Evolutionary conservation across 2,888 invertebrate genomes (phyloP).

Genomic region (Lasioglossum pauxillum): DNA sequence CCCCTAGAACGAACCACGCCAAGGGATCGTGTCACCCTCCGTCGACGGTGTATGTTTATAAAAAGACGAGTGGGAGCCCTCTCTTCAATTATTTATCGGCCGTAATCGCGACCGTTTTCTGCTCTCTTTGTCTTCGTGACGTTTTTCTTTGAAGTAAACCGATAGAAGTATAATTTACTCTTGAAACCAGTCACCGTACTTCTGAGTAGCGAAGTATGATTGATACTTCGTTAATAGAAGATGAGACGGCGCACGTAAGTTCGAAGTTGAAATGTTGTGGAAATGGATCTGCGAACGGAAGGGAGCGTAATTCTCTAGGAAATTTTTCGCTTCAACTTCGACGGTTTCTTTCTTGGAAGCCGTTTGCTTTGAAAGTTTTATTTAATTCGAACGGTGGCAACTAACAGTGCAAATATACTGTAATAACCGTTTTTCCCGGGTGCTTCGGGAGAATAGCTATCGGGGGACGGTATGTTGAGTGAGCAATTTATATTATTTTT

Average conservation of each 20-base stretch:
- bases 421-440: not conserved
- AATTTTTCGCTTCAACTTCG: not conserved
- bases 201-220: slow-evolving; percentile 4
- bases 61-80: not conserved
- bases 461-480: not conserved
- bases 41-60: not conserved
- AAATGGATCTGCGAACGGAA: not conserved
- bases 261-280: not conserved
- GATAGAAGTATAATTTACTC: not conserved
- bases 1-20: not conserved
- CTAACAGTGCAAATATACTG: not conserved
- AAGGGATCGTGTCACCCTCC: not conserved
- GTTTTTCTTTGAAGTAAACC: not conserved
- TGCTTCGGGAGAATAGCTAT: not conserved
- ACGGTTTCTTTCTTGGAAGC: not conserved
- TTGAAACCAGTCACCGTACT: not conserved
- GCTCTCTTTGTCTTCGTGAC: slow-evolving; percentile 9
- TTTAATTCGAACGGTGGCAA: not conserved
- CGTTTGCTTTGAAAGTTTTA: not conserved
- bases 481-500: slow-evolving; percentile 4
- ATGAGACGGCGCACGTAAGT: not conserved
- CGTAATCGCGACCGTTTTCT: not conserved
- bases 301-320: not conserved
- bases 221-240: not conserved
- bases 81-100: not conserved